Evolutionary conservation across 2,797 vertebrate genomes (phyloP), one percentile per base, ranked within the genome.

Genomic region (Darevskia mixta): DNA sequence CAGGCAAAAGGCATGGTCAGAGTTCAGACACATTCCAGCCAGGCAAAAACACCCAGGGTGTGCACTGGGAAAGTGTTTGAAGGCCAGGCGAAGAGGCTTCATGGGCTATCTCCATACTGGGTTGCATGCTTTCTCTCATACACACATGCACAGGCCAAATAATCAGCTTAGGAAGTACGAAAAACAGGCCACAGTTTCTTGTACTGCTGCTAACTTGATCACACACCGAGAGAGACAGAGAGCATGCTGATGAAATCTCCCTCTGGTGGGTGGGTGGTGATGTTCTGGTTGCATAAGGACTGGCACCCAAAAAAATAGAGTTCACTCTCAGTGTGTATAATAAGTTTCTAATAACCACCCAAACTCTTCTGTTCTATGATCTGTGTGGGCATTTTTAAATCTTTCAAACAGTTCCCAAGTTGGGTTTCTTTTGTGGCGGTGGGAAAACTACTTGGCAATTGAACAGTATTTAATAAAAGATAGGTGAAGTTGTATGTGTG

Each of bases 391-490:
- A 25, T 45, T 61, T 64, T 61, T 13, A 64, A 73, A 71, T 0
- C 29, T 64, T 81, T n/a, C 23, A 80, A 35, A 75, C 73, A 82
- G 13, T 32, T 8, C 20, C 5, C 15, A 79, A 87, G 5, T n/a
- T 76, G 69, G 83, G 17, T 23, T 73, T 27, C 58, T 29, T 55
- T 55, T 55, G 49, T 55, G 49, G 11, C 72, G 82, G 91, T 86
- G 1, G 27, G 78, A 90, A 83, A 85, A 84, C 32, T 71, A 90
- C 87, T 84, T 58, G 79, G 0, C 13, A 83, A 2, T 29, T 8
- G 89, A 64, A n/a, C 75, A 66, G 49, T 27, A 20, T 73, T 87
- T 79, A 93, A 58, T 61, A 23, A 85, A 45, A 25, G 27, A 29
- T 6, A 67, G 4, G 29, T 87, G 2, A 49, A 88, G 35, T 35